Percentiles rank a stretch among this genome's conserved stretches.
phyloP scores from a whole-genome alignment of 1,140 invertebrate genomes.

The Panagrolaimus sp. region DNA sequence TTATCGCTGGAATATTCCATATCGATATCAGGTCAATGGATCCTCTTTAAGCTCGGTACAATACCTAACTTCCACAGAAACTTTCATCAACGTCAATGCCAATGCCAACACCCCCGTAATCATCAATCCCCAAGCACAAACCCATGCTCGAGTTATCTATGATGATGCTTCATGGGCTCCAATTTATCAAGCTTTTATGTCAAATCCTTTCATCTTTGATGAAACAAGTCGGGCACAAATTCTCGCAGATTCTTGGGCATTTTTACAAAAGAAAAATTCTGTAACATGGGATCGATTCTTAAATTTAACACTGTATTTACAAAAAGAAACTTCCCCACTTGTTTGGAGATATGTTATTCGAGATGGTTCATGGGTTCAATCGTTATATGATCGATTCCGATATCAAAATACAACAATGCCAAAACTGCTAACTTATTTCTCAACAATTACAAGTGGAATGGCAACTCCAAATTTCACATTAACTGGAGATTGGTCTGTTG shows the following conservation, averaged over 20 bases:
- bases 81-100: not conserved
- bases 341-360: not conserved
- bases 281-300: not conserved
- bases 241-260: not conserved
- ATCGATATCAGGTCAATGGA: not conserved
- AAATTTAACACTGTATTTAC: not conserved
- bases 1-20: constrained; percentile 3
- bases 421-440: not conserved
- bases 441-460: not conserved
- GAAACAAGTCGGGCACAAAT: not conserved
- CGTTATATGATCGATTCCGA: not conserved
- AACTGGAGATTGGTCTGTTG: not conserved
- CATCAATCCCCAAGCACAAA: not conserved
- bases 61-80: not conserved
- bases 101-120: not conserved
- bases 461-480: not conserved
- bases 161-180: not conserved
- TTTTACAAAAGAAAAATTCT: not conserved
- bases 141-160: not conserved
- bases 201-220: not conserved
- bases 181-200: not conserved
- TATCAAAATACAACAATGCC: not conserved
- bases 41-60: not conserved
- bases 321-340: not conserved
- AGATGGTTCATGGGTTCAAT: not conserved